A percentile compares a stretch with the other conserved stretches of the same genome.
Evolutionary conservation across 1,140 invertebrate species (phyloP).

Genomic region (Ladona fulva): DNA sequence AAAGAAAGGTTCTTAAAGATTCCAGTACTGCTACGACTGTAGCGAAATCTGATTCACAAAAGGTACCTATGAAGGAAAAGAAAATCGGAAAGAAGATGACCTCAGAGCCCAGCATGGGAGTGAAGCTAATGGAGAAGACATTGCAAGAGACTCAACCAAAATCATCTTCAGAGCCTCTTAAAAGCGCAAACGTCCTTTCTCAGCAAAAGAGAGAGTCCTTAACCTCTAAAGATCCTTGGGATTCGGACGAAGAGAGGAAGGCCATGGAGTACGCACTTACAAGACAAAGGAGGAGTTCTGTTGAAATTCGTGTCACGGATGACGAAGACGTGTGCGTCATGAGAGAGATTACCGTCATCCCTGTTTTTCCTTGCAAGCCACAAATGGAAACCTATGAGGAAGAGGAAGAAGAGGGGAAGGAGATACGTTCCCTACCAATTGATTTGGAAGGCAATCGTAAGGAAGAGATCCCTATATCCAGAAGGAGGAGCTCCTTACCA

Average conservation of each 20-base stretch:
- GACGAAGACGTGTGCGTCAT: background rate
- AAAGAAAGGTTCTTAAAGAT: too few species aligned
- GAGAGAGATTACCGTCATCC: background rate
- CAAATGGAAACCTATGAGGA: background rate
- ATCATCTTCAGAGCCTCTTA: too few species aligned
- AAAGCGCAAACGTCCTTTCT: too few species aligned
- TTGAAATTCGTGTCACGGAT: background rate
- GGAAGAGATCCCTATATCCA: background rate
- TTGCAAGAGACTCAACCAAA: too few species aligned
- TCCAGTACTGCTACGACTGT: too few species aligned
- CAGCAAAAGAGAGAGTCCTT: too few species aligned
- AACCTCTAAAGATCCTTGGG: too few species aligned
- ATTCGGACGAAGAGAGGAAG: background rate
- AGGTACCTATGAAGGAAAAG: too few species aligned
- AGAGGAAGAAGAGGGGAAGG: background rate
- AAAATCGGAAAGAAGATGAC: too few species aligned
- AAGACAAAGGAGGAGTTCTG: background rate
- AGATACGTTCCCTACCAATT: background rate
- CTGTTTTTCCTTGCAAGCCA: background rate
- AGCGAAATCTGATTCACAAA: too few species aligned
- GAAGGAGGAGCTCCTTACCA: background rate
- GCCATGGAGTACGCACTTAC: background rate
- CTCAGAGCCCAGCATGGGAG: too few species aligned
- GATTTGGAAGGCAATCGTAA: background rate
- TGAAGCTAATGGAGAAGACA: too few species aligned